phyloP scores from a whole-genome alignment of 2,797 vertebrate species.

The Cossypha heuglini region DNA sequence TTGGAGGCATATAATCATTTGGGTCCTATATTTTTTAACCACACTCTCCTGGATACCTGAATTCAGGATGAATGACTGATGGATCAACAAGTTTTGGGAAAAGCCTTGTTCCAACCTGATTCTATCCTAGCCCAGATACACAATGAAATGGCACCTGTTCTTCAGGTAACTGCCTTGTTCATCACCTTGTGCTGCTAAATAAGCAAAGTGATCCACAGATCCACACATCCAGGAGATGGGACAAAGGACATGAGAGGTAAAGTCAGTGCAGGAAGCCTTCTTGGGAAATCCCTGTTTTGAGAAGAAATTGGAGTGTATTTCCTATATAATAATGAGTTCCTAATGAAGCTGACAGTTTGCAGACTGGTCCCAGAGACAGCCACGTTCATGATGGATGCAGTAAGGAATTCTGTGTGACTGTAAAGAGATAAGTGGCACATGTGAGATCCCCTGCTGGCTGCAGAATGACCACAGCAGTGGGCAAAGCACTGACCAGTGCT shows the following conservation, averaged over 20 bases:
- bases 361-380: not conserved
- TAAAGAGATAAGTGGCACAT: not conserved
- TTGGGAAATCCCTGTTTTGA: not conserved
- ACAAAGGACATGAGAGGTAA: not conserved
- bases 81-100: not conserved
- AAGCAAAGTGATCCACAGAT: not conserved
- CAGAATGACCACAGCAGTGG: not conserved
- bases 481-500: not conserved
- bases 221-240: not conserved
- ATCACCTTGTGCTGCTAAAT: accelerated
- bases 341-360: not conserved
- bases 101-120: not conserved
- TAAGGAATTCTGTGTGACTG: not conserved
- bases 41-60: not conserved
- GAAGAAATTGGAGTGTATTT: not conserved
- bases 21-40: not conserved
- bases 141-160: not conserved
- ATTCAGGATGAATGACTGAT: not conserved
- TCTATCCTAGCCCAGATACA: not conserved
- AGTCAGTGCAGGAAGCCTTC: not conserved
- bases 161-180: not conserved
- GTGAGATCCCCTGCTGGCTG: not conserved
- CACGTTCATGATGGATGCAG: not conserved
- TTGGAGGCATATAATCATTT: not conserved
- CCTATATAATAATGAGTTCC: not conserved